Evolutionary conservation across 2,888 invertebrate species (phyloP).

Genomic region (Taphrorychus bicolor): DNA sequence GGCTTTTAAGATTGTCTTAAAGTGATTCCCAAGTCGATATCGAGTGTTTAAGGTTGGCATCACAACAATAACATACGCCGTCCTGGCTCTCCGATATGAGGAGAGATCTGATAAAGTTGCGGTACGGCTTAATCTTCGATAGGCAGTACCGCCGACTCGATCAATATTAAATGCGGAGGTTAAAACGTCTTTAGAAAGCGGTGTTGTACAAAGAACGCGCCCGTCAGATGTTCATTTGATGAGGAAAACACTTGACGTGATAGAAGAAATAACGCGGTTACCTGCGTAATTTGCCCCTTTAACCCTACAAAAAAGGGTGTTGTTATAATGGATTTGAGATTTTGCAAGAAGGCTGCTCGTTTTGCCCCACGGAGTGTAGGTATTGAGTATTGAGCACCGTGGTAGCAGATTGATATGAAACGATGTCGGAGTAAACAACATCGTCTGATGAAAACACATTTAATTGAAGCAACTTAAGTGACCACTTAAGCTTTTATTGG

Average conservation of each 20-base stretch:
- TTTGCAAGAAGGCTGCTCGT: too few relatives aligned
- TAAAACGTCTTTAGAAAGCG: constrained; percentile 58
- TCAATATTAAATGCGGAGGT: constrained; percentile 48
- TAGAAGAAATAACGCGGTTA: constrained; percentile 19
- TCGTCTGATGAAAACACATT: constrained; percentile 24
- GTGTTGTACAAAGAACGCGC: constrained; percentile 41
- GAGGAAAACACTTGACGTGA: constrained; percentile 36
- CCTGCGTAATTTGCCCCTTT: constrained; percentile 21
- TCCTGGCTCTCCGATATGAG: constrained; percentile 48
- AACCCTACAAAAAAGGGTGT: constrained; percentile 20
- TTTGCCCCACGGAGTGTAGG: too few relatives aligned
- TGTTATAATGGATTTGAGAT: too few relatives aligned
- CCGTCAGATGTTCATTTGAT: constrained; percentile 41
- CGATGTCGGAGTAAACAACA: constrained; percentile 16
- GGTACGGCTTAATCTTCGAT: constrained; percentile 46
- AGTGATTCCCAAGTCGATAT: constrained; percentile 26
- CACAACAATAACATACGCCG: constrained; percentile 48
- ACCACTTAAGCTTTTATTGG: constrained; percentile 48
- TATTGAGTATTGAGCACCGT: too few relatives aligned
- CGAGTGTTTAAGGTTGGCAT: constrained; percentile 37
- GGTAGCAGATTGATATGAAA: constrained; percentile 33
- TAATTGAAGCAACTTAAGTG: constrained; percentile 35
- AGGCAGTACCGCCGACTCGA: constrained; percentile 42
- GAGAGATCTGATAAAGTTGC: constrained; percentile 50
- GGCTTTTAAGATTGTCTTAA: constrained; percentile 47